Evolutionary conservation across 2,888 invertebrate genomes (phyloP).

Genomic region (Achlya flavicornis): DNA sequence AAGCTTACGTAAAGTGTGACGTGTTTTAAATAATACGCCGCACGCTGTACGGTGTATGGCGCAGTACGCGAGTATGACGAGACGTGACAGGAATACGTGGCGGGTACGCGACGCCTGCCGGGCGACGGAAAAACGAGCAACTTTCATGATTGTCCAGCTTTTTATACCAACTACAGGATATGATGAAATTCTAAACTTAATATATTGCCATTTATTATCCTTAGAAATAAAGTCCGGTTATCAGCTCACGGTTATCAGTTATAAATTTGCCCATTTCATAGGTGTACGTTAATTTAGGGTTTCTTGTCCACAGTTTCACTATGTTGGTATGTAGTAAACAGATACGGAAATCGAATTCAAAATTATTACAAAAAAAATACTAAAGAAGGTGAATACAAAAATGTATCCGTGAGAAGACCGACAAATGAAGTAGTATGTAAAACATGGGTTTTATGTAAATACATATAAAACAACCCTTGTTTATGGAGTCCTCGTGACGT

Average conservation of each 20-base stretch:
- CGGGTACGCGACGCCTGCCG: neutral
- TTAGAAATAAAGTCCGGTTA: too few species aligned
- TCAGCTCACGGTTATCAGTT: too few species aligned
- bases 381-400: neutral
- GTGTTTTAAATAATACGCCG: slow-evolving; percentile 19
- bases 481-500: neutral
- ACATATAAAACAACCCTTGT: slow-evolving; percentile 4
- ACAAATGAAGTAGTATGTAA: slow-evolving; percentile 7
- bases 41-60: neutral
- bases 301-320: too few species aligned
- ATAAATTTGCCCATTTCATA: too few species aligned
- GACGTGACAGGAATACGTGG: slow-evolving; percentile 25
- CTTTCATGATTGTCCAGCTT: neutral
- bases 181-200: neutral
- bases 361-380: too few species aligned
- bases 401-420: neutral
- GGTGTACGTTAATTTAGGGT: too few species aligned
- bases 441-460: slow-evolving; percentile 8
- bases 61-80: slow-evolving; percentile 31
- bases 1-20: slow-evolving; percentile 6
- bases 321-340: too few species aligned
- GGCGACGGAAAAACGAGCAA: neutral
- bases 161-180: neutral
- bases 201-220: neutral
- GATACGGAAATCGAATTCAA: too few species aligned